phyloP scores from a whole-genome alignment of 2,797 vertebrate genomes.

The Oreortyx pictus region DNA sequence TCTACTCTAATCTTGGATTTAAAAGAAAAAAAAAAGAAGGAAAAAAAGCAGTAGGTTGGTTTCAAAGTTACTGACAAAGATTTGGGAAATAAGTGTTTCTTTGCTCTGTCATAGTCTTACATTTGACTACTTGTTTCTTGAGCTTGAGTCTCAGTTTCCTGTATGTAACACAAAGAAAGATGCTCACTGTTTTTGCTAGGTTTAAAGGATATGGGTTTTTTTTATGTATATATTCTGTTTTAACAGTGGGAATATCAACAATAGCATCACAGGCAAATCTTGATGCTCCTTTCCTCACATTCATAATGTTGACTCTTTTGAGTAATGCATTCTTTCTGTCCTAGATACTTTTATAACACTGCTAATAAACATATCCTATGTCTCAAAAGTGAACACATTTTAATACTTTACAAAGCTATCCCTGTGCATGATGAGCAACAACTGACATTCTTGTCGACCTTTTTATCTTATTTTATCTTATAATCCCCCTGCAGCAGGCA shows the following conservation, averaged over 20 bases:
- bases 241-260: neutral
- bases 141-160: neutral
- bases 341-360: conserved; percentile 5
- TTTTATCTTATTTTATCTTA: neutral
- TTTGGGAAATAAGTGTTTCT: neutral
- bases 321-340: neutral
- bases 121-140: neutral
- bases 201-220: neutral
- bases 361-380: neutral
- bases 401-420: neutral
- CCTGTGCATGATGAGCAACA: conserved; percentile 23
- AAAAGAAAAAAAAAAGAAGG: no score
- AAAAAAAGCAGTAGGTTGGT: neutral
- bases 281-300: neutral
- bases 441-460: conserved; percentile 32
- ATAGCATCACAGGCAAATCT: neutral
- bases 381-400: neutral
- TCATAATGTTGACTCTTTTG: neutral
- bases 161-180: neutral
- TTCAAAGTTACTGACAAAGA: neutral
- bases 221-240: neutral
- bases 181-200: neutral
- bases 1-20: neutral
- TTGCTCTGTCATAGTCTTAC: neutral
- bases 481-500: neutral